Percentiles rank a stretch among this genome's conserved stretches.
Conservation (phyloP, 2,888 invertebrate species). For the Lamellibrachia satsuma region DNA sequence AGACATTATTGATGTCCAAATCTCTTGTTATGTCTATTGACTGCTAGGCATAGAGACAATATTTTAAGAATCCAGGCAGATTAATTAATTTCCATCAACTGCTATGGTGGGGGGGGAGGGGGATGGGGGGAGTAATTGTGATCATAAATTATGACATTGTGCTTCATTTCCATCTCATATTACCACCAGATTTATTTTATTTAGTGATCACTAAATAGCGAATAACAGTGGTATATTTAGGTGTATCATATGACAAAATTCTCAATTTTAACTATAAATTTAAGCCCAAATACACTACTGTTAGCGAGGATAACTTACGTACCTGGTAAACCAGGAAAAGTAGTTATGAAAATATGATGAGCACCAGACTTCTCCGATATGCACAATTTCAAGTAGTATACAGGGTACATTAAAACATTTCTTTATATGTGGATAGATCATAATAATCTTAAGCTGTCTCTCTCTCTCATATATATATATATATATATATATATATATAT, state of each 20-base stretch:
- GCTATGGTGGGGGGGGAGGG: neutral
- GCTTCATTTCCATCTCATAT: neutral
- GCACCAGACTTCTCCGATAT: neutral
- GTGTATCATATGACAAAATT: too few relatives aligned
- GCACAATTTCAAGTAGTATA: too few relatives aligned
- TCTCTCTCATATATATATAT: too few relatives aligned
- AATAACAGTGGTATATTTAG: too few relatives aligned
- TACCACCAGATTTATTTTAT: neutral
- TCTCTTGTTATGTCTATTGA: neutral
- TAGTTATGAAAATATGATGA: neutral
- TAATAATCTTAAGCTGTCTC: too few relatives aligned
- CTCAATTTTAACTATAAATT: too few relatives aligned
- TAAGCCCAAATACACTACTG: too few relatives aligned
- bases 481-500: too few relatives aligned
- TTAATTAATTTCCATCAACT: neutral
- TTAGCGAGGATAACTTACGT: neutral
- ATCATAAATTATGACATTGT: neutral
- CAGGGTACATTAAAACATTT: too few relatives aligned
- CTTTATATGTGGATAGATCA: too few relatives aligned
- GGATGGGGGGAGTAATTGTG: neutral
- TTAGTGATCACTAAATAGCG: neutral
- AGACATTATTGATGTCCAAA: constrained; percentile 1
- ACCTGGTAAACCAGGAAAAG: neutral
- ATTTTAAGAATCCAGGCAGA: neutral
- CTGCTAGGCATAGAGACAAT: neutral